Evolutionary conservation across 2,113 vertebrate species (phyloP).

Genomic region (Saiga tatarica): DNA sequence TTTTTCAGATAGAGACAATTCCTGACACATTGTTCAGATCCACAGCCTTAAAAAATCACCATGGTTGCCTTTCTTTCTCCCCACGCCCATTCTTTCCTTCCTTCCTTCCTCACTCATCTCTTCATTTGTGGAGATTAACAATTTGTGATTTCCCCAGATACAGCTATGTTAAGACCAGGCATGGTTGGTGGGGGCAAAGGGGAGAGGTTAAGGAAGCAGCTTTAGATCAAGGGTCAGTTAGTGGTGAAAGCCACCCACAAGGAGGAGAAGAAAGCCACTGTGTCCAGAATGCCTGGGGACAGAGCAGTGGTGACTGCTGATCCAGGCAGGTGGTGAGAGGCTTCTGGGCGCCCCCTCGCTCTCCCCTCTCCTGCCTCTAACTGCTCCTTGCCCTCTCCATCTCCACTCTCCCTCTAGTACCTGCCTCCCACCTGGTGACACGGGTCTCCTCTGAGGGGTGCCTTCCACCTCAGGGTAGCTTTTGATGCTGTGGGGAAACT

Average conservation of each 20-base stretch:
- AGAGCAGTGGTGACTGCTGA: neutral
- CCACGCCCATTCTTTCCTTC: neutral
- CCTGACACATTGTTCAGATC: neutral
- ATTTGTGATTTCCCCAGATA: neutral
- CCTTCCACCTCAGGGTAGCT: neutral
- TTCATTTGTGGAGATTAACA: neutral
- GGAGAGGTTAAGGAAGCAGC: neutral
- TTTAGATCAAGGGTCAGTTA: neutral
- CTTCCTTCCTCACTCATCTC: neutral
- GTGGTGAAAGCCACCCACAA: neutral
- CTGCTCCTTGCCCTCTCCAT: neutral
- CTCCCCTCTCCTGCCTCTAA: fast-evolving
- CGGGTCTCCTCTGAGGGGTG: neutral
- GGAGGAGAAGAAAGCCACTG: neutral
- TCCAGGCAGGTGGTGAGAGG: neutral
- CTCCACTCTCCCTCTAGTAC: neutral
- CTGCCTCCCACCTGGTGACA: neutral
- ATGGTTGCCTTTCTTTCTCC: neutral
- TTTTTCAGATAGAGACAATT: neutral
- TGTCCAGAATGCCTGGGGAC: neutral
- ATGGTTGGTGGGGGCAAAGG: neutral
- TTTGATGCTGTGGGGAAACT: neutral
- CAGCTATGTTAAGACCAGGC: neutral
- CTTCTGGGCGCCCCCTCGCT: fast-evolving
- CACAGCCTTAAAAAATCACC: neutral